These are phyloP conservation scores for Notarius lentiginosus DNA, from an alignment of 2,113 vertebrate species.

Conservation along the genomic window DNA sequence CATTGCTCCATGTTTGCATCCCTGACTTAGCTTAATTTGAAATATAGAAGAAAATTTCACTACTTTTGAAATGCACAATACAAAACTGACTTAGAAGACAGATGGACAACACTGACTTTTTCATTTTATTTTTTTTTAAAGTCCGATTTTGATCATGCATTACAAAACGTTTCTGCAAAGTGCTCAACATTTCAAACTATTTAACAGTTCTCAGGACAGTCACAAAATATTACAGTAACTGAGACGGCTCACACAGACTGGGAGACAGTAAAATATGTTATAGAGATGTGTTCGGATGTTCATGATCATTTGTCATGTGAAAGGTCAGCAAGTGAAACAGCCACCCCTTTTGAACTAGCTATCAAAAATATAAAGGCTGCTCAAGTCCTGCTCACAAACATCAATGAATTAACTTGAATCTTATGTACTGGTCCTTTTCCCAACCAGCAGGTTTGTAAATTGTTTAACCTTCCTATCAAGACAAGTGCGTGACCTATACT, in stretches of 20 bases:
- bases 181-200: background rate
- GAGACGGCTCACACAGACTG: conserved; percentile 8
- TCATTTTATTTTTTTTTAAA: background rate
- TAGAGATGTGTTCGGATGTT: background rate
- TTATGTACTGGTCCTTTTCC: background rate
- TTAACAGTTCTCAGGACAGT: background rate
- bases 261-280: conserved; percentile 17
- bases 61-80: conserved; percentile 61
- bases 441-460: background rate
- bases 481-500: background rate
- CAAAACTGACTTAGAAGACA: conserved; percentile 60
- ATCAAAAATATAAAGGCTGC: background rate
- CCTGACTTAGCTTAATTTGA: conserved; percentile 82
- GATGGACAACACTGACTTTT: conserved; percentile 62
- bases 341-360: background rate
- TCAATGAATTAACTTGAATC: background rate
- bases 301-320: background rate
- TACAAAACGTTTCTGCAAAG: conserved; percentile 40
- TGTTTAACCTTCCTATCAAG: background rate
- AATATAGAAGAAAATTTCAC: conserved; percentile 80
- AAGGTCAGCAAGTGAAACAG: background rate
- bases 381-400: background rate
- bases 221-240: background rate
- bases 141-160: conserved; percentile 52
- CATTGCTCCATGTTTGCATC: conserved; percentile 82